phyloP scores from a whole-genome alignment of 2,797 vertebrate species.

The Remorina albescens region DNA sequence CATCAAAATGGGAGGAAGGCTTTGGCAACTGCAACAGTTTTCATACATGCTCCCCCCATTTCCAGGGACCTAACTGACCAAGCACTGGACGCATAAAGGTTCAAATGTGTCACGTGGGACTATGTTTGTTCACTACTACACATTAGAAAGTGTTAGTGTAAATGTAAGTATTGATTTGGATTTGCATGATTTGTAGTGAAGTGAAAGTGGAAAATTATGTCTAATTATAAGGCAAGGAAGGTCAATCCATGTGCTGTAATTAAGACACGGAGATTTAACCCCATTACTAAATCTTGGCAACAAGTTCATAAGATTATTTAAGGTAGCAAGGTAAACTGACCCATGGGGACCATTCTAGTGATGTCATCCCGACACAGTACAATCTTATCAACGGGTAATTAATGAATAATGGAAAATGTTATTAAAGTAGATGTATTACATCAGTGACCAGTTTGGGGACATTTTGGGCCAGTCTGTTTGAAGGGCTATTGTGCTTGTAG shows the following conservation, averaged over 20 bases:
- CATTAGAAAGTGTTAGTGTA: too few relatives aligned
- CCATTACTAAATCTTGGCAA: conserved; percentile 21
- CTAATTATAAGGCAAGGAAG: neutral
- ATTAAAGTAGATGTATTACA: neutral
- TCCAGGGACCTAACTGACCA: too few relatives aligned
- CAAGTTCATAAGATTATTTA: conserved; percentile 7
- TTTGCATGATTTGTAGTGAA: too few relatives aligned
- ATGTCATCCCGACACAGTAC: neutral
- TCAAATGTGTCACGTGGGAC: too few relatives aligned
- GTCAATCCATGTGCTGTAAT: neutral
- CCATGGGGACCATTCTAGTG: neutral
- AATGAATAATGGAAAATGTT: neutral
- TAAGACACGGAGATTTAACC: conserved; percentile 5
- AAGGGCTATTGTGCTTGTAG: neutral
- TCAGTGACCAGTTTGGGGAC: neutral
- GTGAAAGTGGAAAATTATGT: neutral
- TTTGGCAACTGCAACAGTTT: too few relatives aligned
- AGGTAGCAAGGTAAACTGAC: conserved; percentile 19
- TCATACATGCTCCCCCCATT: too few relatives aligned
- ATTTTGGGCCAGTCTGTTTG: neutral
- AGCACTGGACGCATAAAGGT: too few relatives aligned
- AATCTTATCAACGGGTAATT: neutral
- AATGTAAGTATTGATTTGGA: neutral
- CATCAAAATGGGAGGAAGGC: too few relatives aligned
- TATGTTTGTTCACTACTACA: too few relatives aligned